Conservation (phyloP, 2,113 vertebrate species). For the Ictalurus punctatus region DNA sequence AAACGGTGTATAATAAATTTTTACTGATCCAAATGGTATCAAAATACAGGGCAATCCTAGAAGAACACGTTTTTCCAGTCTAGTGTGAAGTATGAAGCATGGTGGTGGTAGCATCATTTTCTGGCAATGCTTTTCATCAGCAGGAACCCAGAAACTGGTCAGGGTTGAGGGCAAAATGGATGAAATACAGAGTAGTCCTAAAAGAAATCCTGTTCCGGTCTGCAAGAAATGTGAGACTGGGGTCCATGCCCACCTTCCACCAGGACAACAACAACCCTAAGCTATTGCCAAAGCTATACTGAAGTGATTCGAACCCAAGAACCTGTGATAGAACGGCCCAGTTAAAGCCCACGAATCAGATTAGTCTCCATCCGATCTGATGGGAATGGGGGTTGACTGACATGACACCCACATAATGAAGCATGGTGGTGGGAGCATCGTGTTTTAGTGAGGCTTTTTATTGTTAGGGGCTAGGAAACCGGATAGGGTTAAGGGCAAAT, state of each 20-base stretch:
- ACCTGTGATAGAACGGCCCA: neutral
- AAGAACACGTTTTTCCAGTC: neutral
- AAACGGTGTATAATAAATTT: neutral
- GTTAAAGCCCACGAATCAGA: neutral
- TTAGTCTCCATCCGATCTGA: neutral
- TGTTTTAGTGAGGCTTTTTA: neutral
- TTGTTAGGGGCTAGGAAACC: neutral
- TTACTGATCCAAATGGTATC: neutral
- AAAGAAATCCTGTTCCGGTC: neutral
- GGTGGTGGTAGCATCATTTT: neutral
- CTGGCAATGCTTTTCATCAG: neutral
- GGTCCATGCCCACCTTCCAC: neutral
- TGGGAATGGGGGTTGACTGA: neutral
- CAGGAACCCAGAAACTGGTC: neutral
- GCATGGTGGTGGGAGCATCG: neutral
- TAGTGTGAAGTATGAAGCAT: neutral
- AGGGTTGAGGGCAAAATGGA: neutral
- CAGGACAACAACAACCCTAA: neutral
- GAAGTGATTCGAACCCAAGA: neutral
- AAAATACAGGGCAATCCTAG: neutral
- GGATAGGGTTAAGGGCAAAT: neutral
- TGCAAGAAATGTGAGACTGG: neutral
- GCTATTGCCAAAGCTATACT: neutral
- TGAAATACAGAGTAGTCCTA: neutral
- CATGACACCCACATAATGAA: neutral